Conservation (phyloP, 2,888 invertebrate genomes). For the Volucella inflata region DNA sequence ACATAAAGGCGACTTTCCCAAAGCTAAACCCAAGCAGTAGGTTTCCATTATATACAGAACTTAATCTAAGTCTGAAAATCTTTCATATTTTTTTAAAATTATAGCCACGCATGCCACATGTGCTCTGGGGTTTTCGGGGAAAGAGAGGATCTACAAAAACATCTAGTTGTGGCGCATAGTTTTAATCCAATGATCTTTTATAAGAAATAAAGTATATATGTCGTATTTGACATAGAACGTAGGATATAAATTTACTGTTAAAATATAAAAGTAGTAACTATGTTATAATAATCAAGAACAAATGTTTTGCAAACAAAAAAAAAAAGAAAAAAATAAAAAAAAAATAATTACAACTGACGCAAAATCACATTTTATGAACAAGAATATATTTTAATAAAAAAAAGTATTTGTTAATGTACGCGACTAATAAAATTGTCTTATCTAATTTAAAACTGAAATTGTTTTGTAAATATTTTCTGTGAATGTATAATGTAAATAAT, state of each 20-base stretch:
- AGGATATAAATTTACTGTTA: conserved; percentile 59
- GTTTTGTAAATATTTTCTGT: no score
- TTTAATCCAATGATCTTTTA: conserved; percentile 74
- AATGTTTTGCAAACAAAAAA: conserved; percentile 33
- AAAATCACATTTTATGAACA: conserved; percentile 48
- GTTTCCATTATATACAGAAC: not conserved
- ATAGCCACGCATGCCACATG: conserved; percentile 68
- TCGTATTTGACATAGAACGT: conserved; percentile 55
- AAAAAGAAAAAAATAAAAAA: conserved; percentile 17
- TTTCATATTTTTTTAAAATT: not conserved
- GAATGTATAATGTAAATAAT: not conserved
- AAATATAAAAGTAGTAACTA: conserved; percentile 48
- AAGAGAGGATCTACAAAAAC: conserved; percentile 67
- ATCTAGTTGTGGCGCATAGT: conserved; percentile 73
- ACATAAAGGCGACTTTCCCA: conserved; percentile 66
- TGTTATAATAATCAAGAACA: conserved; percentile 24
- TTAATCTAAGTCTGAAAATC: not conserved
- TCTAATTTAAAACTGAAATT: not conserved
- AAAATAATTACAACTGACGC: conserved; percentile 17
- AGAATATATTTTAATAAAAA: conserved; percentile 67
- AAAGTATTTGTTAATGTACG: conserved; percentile 69
- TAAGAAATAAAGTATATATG: conserved; percentile 58
- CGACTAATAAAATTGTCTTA: conserved; percentile 32
- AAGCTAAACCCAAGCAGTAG: conserved; percentile 67
- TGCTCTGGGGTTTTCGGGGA: conserved; percentile 66